Conservation (phyloP, 2,797 vertebrate species). For the Urophycis tenuis region DNA sequence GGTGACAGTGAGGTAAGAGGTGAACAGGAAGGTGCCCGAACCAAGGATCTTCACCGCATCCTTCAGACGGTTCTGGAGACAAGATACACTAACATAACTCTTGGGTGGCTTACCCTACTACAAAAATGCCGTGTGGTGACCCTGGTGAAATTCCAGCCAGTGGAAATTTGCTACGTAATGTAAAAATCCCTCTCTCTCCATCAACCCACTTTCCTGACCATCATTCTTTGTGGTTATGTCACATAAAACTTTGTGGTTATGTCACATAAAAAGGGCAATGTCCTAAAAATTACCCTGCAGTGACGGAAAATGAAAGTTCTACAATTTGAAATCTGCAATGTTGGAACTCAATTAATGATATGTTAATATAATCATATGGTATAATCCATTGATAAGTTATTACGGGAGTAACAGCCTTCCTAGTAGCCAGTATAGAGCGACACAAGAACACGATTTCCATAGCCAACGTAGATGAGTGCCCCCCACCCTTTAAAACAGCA, state of each 20-base stretch:
- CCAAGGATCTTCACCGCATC: slow-evolving; percentile 77
- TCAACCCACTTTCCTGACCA: no score
- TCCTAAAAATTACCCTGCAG: background rate
- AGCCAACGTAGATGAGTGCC: background rate
- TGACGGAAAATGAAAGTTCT: background rate
- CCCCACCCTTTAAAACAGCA: background rate
- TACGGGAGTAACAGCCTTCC: background rate
- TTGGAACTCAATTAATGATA: no score
- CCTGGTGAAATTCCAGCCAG: no score
- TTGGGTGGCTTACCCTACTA: no score
- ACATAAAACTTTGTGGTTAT: no score
- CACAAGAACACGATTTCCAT: no score
- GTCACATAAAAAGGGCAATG: background rate
- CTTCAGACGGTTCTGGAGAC: slow-evolving; percentile 71
- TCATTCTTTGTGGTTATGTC: no score
- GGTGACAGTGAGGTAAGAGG: slow-evolving; percentile 72
- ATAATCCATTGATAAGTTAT: background rate
- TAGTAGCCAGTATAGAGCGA: background rate
- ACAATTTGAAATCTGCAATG: background rate
- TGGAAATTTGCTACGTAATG: no score
- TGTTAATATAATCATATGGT: background rate
- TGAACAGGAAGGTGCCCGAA: slow-evolving; percentile 77
- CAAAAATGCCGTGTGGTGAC: no score
- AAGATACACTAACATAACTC: background rate
- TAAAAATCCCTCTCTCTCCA: background rate